These are phyloP conservation scores for Nycticryphes semicollaris DNA, from an alignment of 2,113 vertebrate genomes.

Conservation along the genomic window DNA sequence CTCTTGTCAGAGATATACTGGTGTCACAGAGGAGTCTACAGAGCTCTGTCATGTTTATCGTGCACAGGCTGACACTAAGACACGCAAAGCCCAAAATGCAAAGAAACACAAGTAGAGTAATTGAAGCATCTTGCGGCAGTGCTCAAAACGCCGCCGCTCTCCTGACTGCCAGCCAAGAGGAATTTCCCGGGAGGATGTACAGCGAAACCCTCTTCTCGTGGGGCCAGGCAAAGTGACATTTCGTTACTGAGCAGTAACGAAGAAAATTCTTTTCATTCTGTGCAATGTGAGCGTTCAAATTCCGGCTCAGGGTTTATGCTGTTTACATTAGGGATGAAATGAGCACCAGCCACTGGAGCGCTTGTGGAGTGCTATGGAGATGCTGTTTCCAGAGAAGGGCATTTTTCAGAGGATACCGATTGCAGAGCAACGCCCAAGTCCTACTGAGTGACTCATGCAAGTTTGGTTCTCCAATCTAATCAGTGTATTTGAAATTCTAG, in stretches of 20 bases:
- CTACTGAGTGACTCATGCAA: background rate
- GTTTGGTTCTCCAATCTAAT: background rate
- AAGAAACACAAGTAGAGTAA: constrained; percentile 17
- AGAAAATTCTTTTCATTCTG: constrained; percentile 1
- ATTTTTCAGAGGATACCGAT: background rate
- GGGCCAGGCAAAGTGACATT: constrained; percentile 9
- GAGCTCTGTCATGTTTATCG: background rate
- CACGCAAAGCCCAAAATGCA: background rate
- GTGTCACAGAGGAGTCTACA: background rate
- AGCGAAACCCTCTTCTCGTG: background rate
- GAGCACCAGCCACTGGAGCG: background rate
- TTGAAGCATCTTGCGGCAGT: constrained; percentile 17
- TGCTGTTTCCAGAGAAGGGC: background rate
- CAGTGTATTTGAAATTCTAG: constrained; percentile 5
- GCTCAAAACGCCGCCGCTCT: background rate
- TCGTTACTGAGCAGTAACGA: background rate
- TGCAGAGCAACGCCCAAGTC: background rate
- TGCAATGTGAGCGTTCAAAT: background rate
- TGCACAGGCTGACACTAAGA: background rate
- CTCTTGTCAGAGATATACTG: background rate
- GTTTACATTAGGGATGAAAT: background rate
- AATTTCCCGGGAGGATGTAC: constrained; percentile 40
- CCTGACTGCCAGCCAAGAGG: constrained; percentile 38
- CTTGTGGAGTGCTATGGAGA: background rate
- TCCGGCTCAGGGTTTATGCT: background rate